These are phyloP conservation scores for Cinclus mexicanus DNA, from an alignment of 2,113 vertebrate species.

Conservation along the genomic window DNA sequence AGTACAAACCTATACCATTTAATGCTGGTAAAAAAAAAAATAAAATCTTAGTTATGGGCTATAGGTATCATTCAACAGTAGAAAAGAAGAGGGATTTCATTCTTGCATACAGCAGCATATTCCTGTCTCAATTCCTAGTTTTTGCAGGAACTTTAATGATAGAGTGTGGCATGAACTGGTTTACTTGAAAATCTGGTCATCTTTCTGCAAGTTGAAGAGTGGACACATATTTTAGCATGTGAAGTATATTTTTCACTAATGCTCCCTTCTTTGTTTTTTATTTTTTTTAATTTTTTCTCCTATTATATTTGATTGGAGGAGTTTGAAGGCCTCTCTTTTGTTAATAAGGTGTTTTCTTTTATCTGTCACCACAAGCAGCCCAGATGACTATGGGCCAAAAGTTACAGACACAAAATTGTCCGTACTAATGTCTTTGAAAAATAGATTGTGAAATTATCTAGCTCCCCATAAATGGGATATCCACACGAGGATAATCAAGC, in stretches of 20 bases:
- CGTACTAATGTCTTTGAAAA: background rate
- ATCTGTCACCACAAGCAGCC: background rate
- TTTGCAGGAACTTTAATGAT: background rate
- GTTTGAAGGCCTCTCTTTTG: background rate
- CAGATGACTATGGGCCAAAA: rapidly evolving
- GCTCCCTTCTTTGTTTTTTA: rapidly evolving
- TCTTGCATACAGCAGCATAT: background rate
- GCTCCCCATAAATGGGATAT: background rate
- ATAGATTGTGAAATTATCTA: background rate
- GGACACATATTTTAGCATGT: background rate
- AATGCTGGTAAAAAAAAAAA: background rate
- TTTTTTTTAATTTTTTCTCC: background rate
- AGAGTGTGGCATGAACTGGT: background rate
- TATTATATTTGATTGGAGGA: background rate
- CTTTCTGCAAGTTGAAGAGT: background rate
- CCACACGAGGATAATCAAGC: background rate
- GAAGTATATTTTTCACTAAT: background rate
- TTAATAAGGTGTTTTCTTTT: background rate
- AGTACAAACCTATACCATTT: background rate
- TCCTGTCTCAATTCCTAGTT: background rate
- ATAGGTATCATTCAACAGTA: background rate
- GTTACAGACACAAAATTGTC: background rate
- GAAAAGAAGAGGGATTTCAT: background rate
- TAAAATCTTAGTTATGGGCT: background rate
- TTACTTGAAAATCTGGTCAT: background rate